Conservation (phyloP, 2,797 vertebrate genomes). For the Myripristis murdjan region DNA sequence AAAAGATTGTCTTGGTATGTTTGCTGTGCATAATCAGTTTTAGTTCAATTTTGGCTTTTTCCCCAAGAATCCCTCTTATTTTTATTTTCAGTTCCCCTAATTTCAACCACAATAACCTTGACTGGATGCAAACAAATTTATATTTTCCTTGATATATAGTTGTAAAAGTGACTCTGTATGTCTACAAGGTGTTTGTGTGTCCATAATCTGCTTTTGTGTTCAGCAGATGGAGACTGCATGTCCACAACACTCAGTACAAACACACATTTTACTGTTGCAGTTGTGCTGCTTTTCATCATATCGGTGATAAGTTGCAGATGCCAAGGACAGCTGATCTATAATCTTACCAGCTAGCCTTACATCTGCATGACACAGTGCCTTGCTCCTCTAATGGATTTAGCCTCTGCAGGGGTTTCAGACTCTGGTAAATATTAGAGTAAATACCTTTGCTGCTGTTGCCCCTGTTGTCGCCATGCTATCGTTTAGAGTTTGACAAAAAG, state of each 20-base stretch:
- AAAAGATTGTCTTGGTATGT: no score
- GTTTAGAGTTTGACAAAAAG: constrained; percentile 29
- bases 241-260: background rate
- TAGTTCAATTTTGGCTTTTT: no score
- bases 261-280: background rate
- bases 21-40: no score
- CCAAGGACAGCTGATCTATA: constrained; percentile 33
- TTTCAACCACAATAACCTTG: no score
- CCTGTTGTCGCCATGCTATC: background rate
- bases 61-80: no score
- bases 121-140: no score
- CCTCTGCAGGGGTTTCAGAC: background rate
- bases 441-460: constrained; percentile 10
- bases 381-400: constrained; percentile 22
- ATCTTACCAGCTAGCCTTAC: constrained; percentile 5
- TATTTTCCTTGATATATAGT: no score
- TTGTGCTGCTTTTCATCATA: constrained; percentile 23
- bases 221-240: no score
- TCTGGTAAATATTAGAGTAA: constrained; percentile 1
- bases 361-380: background rate
- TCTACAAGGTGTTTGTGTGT: background rate
- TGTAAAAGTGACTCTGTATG: no score
- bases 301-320: constrained; percentile 2
- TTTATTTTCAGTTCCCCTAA: no score
- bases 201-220: background rate